Conservation (phyloP, 2,797 vertebrate genomes). For the Enteromius argenteus region DNA sequence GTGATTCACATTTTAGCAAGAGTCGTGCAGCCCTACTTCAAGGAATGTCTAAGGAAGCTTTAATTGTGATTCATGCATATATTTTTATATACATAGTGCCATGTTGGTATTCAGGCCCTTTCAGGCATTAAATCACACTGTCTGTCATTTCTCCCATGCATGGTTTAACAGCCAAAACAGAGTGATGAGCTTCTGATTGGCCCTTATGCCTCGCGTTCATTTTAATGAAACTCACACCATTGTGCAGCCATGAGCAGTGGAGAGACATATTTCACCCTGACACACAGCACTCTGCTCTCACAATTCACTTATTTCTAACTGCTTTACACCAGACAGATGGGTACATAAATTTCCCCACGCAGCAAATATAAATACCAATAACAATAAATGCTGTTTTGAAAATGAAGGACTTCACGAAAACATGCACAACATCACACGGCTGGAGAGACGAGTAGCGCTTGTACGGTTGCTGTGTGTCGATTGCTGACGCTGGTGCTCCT, state of each 20-base stretch:
- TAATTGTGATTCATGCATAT: slow-evolving; percentile 10
- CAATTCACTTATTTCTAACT: slow-evolving; percentile 55
- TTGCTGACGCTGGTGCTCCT: not conserved
- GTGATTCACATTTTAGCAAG: too few relatives aligned
- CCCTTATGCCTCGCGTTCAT: slow-evolving; percentile 40
- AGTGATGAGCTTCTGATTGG: slow-evolving; percentile 49
- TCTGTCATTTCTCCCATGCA: slow-evolving; percentile 32
- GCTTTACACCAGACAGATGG: slow-evolving; percentile 38
- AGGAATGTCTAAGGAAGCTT: not conserved
- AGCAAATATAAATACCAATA: slow-evolving; percentile 58
- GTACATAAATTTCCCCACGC: slow-evolving; percentile 48
- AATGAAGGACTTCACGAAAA: slow-evolving; percentile 49
- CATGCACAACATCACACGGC: not conserved
- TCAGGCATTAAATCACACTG: slow-evolving; percentile 33
- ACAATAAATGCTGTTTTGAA: slow-evolving; percentile 51
- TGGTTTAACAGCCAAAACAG: slow-evolving; percentile 47
- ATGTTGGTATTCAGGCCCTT: slow-evolving; percentile 6
- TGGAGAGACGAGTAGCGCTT: not conserved
- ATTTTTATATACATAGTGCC: slow-evolving; percentile 12
- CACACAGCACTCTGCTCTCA: slow-evolving; percentile 40
- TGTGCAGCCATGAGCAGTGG: slow-evolving; percentile 46
- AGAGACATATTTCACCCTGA: slow-evolving; percentile 53
- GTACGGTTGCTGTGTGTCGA: not conserved
- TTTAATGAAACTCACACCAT: slow-evolving; percentile 48
- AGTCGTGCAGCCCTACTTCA: not conserved